Evolutionary conservation across 2,113 vertebrate species (phyloP).

Genomic region (Corynorhinus townsendii): DNA sequence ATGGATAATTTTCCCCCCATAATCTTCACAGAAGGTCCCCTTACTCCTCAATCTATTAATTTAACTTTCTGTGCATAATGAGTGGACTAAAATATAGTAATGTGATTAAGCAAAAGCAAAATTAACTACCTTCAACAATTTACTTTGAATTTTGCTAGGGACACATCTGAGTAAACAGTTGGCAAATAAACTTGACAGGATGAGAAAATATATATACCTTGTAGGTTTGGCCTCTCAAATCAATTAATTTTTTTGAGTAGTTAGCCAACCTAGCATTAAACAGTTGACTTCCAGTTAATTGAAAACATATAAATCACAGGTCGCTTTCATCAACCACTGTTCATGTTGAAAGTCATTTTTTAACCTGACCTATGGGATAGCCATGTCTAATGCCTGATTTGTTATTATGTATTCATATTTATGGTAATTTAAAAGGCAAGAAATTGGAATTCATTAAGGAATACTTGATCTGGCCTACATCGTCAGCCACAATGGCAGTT

Average conservation of each 20-base stretch:
- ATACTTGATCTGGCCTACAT: neutral
- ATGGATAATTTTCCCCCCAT: neutral
- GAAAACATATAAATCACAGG: slow-evolving; percentile 46
- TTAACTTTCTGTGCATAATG: neutral
- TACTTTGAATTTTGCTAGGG: neutral
- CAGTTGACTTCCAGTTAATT: slow-evolving; percentile 18
- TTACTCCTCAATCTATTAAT: neutral
- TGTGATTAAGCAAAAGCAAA: neutral
- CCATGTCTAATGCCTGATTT: neutral
- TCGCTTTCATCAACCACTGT: slow-evolving; percentile 52
- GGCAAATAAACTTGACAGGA: neutral
- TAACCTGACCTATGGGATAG: slow-evolving; percentile 20
- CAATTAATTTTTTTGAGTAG: slow-evolving; percentile 48
- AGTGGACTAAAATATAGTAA: neutral
- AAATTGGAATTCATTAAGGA: neutral
- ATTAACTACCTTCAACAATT: neutral
- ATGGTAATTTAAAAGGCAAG: neutral
- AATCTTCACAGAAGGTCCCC: neutral
- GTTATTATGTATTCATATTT: slow-evolving; percentile 35
- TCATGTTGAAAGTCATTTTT: slow-evolving; percentile 51
- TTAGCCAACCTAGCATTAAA: slow-evolving; percentile 30
- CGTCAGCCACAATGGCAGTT: neutral
- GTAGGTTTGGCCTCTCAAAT: neutral
- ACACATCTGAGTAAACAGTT: neutral
- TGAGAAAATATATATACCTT: neutral